These are phyloP conservation scores for Cliona cf. orientalis DNA, from an alignment of 37 sponge, comb jelly and placozoan species.

Conservation along the genomic window DNA sequence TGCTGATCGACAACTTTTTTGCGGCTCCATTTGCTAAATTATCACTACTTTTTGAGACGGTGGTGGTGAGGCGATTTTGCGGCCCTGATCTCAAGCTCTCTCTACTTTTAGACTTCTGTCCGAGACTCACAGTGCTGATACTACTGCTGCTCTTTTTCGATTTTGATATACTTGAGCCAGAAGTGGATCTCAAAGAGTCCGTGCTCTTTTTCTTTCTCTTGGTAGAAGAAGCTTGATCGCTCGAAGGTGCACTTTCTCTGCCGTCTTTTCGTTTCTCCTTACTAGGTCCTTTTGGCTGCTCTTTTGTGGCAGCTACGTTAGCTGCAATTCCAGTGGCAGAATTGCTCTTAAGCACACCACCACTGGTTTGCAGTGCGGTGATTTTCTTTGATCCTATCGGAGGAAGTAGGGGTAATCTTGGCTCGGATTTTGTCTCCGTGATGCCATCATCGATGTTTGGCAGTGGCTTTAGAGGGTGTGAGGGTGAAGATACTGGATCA, in stretches of 20 bases:
- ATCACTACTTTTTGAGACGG: neutral
- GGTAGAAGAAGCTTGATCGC: neutral
- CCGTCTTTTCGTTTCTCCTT: neutral
- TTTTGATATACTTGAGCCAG: neutral
- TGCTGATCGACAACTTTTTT: neutral
- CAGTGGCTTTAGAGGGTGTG: neutral
- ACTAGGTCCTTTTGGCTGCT: too few relatives aligned
- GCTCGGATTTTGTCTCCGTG: neutral
- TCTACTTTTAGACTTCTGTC: neutral
- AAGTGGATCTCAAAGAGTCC: neutral
- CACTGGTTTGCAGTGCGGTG: neutral
- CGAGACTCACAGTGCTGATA: too few relatives aligned
- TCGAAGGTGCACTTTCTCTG: too few relatives aligned
- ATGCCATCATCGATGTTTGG: neutral
- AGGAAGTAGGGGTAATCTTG: neutral
- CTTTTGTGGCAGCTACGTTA: too few relatives aligned
- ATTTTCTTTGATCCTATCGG: too few relatives aligned
- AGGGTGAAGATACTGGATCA: neutral
- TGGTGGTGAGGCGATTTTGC: constrained; percentile 3
- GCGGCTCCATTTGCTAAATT: too few relatives aligned
- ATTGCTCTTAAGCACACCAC: neutral
- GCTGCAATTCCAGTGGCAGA: too few relatives aligned
- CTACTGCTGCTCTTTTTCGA: neutral
- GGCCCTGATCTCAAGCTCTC: constrained; percentile 10
- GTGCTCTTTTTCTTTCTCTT: neutral